Evolutionary conservation across 1,140 invertebrate species (phyloP).

Genomic region (Mizuhopecten yessoensis): DNA sequence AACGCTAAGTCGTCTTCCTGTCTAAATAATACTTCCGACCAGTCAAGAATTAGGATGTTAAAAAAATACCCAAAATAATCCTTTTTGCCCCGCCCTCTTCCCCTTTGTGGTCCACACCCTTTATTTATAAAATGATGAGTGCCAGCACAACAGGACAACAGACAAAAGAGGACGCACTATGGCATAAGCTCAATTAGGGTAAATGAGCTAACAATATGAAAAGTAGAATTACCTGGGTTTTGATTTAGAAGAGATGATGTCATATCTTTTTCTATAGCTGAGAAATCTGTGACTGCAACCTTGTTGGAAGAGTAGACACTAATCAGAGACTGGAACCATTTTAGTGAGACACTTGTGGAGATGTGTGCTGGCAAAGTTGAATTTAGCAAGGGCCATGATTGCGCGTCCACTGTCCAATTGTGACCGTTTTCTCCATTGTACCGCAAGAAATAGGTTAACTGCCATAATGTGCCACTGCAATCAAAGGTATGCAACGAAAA

Average conservation of each 20-base stretch:
- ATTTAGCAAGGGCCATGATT: constrained; percentile 48
- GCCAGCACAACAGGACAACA: too few species aligned
- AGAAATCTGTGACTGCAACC: constrained; percentile 41
- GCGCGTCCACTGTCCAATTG: constrained; percentile 40
- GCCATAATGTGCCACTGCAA: constrained; percentile 52
- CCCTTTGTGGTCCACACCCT: too few species aligned
- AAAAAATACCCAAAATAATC: too few species aligned
- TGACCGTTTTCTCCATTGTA: constrained; percentile 32
- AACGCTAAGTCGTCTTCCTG: too few species aligned
- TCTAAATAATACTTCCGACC: too few species aligned
- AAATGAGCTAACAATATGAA: too few species aligned
- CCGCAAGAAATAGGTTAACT: constrained; percentile 55
- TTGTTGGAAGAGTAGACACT: constrained; percentile 47
- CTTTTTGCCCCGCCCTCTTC: too few species aligned
- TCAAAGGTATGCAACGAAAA: too few species aligned
- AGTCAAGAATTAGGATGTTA: too few species aligned
- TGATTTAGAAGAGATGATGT: background rate
- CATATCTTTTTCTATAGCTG: constrained; percentile 44
- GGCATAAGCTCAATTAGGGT: too few species aligned
- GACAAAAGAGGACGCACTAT: too few species aligned
- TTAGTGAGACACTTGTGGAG: background rate
- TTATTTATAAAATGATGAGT: too few species aligned
- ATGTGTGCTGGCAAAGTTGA: constrained; percentile 16
- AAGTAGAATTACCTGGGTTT: constrained; percentile 58
- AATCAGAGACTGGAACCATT: constrained; percentile 42